phyloP scores from a whole-genome alignment of 1,140 invertebrate genomes.

The Leptoteleia sp. region DNA sequence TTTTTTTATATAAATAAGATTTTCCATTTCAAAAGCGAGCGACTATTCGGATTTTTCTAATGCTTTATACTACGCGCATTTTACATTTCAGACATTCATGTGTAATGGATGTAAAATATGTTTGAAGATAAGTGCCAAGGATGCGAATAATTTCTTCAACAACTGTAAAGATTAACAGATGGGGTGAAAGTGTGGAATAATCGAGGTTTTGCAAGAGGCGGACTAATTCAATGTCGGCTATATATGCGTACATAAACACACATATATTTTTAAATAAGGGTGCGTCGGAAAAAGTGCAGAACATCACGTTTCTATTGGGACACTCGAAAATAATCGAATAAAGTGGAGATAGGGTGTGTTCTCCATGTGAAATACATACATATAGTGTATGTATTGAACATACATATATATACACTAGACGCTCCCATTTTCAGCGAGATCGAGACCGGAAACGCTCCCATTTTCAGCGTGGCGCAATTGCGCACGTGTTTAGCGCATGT shows the following conservation, averaged over 20 bases:
- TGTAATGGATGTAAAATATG: constrained; percentile 6
- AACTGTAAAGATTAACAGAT: constrained; percentile 23
- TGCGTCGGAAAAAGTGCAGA: not conserved
- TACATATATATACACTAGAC: too few species aligned
- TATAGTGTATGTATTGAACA: too few species aligned
- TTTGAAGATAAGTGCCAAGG: constrained; percentile 4
- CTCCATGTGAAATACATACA: too few species aligned
- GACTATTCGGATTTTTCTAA: too few species aligned
- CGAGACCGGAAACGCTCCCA: too few species aligned
- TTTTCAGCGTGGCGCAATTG: too few species aligned
- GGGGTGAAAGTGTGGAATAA: constrained; percentile 30
- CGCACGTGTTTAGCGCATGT: too few species aligned
- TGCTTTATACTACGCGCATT: too few species aligned
- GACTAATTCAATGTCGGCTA: constrained; percentile 12
- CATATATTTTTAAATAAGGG: constrained; percentile 6
- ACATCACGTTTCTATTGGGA: constrained; percentile 5
- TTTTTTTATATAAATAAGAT: too few species aligned
- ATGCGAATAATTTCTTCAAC: constrained; percentile 5
- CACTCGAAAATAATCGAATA: constrained; percentile 21
- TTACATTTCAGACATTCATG: constrained; percentile 5
- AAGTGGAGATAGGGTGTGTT: not conserved
- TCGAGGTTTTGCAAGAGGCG: constrained; percentile 15
- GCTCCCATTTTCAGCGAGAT: too few species aligned
- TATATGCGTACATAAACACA: too few species aligned
- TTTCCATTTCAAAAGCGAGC: too few species aligned